Base-by-base conservation (phyloP, 2,113 vertebrate species). In the Chloropsis cyanopogon region DNA sequence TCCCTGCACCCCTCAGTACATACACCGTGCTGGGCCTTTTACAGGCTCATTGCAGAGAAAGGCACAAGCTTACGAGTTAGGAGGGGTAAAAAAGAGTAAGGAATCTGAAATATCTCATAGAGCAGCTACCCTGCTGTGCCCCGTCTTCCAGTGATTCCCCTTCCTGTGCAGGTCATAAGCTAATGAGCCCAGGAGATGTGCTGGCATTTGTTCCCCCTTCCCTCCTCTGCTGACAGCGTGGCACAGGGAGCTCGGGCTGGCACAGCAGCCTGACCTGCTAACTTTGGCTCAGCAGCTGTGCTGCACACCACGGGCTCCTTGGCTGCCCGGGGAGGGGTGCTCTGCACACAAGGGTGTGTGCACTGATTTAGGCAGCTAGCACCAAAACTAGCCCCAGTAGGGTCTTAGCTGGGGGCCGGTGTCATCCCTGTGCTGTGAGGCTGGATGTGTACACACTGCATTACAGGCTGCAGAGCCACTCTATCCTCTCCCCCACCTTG, bases 401-500 rank as follows among this genome's bases (percentile, higher is more conserved):
- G 61, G 53, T 50, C 47, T 44, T 41, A 3, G 44, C 42, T 52
- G 69, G 37, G 31, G 47, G 39, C 73, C 33, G 68, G 15, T 39
- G 64, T 37, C 39, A 6, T 29, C 37, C 54, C 56, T 10, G 39
- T 12, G 29, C 12, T 3, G 0, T 23, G 6, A 0, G 9, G 72
- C 68, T 82, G 82, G 20, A 41, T 21, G 12, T 6, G 65, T 23
- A 2, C 14, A 12, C 0, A 0, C 37, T 50, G 35, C 2, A 1
- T 66, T 73, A 4, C 41, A 31, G 77, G 56, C 88, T 90, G 78
- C 88, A 44, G 75, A 93, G 41, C 53, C 21, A 0, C 63, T 57
- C 81, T 16, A 9, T 37, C 63, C 82, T 96, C 79, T 82, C 92
- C 68, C 66, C 61, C 25, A 33, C 75, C 63, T 95, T 46, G 92